These are phyloP conservation scores for Scarus forsteni DNA, from an alignment of 2,797 vertebrate genomes.

Conservation along the genomic window DNA sequence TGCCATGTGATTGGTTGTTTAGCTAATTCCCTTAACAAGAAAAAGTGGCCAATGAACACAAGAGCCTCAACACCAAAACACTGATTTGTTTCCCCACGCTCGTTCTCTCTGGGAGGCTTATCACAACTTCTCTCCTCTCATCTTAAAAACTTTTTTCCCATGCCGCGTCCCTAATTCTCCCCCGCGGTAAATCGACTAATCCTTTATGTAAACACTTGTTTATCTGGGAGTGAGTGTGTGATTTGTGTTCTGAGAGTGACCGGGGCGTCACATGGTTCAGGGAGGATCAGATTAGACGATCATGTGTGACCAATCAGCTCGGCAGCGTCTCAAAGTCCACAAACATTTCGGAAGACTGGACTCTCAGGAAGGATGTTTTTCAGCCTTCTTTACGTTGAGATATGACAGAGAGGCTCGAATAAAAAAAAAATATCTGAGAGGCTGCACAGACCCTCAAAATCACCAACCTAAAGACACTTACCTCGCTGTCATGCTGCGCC, in stretches of 20 bases:
- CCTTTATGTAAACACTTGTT: neutral
- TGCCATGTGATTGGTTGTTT: no score
- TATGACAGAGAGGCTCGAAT: no score
- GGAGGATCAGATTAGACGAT: slow-evolving; percentile 37
- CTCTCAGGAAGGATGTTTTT: neutral
- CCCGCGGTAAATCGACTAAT: rapidly evolving
- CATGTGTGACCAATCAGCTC: slow-evolving; percentile 49
- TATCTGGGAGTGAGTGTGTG: neutral
- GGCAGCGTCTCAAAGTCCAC: neutral
- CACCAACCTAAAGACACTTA: slow-evolving; percentile 73
- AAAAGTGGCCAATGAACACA: no score
- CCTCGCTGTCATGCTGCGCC: slow-evolving; percentile 90
- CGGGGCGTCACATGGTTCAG: slow-evolving; percentile 8
- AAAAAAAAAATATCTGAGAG: no score
- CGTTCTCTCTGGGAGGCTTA: no score
- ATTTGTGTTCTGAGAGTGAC: slow-evolving; percentile 6
- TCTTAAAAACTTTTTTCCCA: neutral
- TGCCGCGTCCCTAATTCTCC: neutral
- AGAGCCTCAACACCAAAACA: no score
- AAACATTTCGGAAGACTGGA: neutral
- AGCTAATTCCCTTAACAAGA: no score
- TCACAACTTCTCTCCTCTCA: neutral
- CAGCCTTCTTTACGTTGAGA: no score
- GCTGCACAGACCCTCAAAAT: neutral
- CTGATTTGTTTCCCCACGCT: no score